Evolutionary conservation across 2,888 invertebrate species (phyloP).

Genomic region (Isotomurus palustris): DNA sequence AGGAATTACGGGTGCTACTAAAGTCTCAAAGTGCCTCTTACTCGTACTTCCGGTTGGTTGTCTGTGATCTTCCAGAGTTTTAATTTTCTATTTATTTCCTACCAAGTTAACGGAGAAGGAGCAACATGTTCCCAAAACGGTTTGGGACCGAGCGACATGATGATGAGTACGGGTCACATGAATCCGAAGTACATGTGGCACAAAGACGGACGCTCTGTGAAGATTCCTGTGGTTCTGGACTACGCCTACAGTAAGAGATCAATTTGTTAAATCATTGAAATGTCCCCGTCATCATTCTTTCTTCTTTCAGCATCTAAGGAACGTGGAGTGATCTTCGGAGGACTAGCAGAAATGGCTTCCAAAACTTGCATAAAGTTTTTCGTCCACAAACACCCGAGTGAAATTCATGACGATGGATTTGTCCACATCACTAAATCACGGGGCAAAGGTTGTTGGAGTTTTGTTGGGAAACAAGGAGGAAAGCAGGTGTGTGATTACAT

Average conservation of each 20-base stretch:
- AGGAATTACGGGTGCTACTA: too few relatives aligned
- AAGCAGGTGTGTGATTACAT: constrained; percentile 22
- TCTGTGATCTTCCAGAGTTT: background rate
- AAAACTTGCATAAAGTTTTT: constrained; percentile 34
- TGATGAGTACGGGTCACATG: constrained; percentile 26
- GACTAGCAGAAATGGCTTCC: constrained; percentile 31
- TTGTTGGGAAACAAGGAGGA: constrained; percentile 33
- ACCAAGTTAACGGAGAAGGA: constrained; percentile 24
- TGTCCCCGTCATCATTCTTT: too few relatives aligned
- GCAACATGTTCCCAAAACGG: constrained; percentile 28
- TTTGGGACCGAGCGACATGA: constrained; percentile 30
- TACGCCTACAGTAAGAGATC: constrained; percentile 27
- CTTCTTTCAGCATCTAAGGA: too few relatives aligned
- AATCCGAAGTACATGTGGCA: constrained; percentile 35
- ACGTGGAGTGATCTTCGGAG: constrained; percentile 25
- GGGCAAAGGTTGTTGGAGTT: constrained; percentile 34
- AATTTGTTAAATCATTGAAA: too few relatives aligned
- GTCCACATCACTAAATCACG: constrained; percentile 29
- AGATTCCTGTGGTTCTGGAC: constrained; percentile 30
- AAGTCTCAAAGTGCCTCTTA: too few relatives aligned
- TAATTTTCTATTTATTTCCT: background rate
- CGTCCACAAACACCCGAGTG: constrained; percentile 24
- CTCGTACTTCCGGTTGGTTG: too few relatives aligned
- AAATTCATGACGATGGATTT: constrained; percentile 24
- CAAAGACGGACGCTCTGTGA: constrained; percentile 20